These are phyloP conservation scores for Phalacrocorax carbo DNA, from an alignment of 2,113 vertebrate genomes.

Conservation along the genomic window DNA sequence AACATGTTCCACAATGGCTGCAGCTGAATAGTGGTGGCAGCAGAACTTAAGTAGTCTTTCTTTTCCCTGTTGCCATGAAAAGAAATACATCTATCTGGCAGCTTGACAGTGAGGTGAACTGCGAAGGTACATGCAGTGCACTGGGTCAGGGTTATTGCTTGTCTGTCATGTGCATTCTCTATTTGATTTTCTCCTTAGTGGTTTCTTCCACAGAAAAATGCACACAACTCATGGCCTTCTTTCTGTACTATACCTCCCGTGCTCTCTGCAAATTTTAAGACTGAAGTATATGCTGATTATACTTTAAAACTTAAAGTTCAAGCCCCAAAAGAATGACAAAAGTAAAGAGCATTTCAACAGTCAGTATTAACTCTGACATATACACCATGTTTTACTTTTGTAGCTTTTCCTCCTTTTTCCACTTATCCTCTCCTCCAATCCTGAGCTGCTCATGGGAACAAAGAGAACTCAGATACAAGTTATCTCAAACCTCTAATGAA, in stretches of 20 bases:
- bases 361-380: neutral
- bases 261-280: neutral
- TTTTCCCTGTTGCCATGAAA: rapidly evolving
- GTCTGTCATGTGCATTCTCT: neutral
- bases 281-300: neutral
- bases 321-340: neutral
- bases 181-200: neutral
- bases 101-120: neutral
- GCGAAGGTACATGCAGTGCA: neutral
- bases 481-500: neutral
- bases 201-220: neutral
- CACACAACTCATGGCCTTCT: neutral
- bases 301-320: neutral
- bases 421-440: neutral
- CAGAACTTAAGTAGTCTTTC: neutral
- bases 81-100: neutral
- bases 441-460: neutral
- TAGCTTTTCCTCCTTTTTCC: neutral
- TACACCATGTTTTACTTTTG: neutral
- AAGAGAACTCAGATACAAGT: neutral
- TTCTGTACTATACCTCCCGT: neutral
- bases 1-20: rapidly evolving
- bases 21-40: neutral
- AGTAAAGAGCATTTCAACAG: neutral
- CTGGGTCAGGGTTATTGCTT: neutral